Conservation (phyloP, 2,113 vertebrate genomes). For the Hassar affinis region DNA sequence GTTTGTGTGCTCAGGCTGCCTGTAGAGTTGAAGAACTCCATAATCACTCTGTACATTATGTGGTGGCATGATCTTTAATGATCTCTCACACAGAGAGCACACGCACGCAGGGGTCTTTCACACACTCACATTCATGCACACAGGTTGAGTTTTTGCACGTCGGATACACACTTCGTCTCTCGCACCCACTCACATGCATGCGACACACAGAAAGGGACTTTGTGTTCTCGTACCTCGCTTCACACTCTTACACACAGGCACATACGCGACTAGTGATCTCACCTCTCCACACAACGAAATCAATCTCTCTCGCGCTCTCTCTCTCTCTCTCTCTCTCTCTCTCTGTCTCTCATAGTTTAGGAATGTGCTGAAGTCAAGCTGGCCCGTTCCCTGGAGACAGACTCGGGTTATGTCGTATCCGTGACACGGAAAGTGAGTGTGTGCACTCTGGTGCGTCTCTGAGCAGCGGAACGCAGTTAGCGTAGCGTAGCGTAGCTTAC, state of each 20-base stretch:
- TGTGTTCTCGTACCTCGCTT: background rate
- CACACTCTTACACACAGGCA: constrained; percentile 6
- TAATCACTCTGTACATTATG: constrained; percentile 29
- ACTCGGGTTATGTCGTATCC: constrained; percentile 55
- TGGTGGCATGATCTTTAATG: constrained; percentile 26
- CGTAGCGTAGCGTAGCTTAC: constrained; percentile 49
- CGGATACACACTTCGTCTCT: background rate
- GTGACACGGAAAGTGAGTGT: constrained; percentile 63
- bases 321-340: background rate
- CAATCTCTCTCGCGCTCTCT: background rate
- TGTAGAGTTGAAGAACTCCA: constrained; percentile 21
- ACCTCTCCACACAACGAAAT: constrained; percentile 43
- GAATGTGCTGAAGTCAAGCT: constrained; percentile 54
- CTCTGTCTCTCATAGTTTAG: constrained; percentile 39
- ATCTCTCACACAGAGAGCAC: constrained; percentile 12
- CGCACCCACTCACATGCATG: constrained; percentile 1
- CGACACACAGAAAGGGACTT: background rate
- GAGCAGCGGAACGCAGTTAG: constrained; percentile 49
- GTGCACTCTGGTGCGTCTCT: constrained; percentile 51
- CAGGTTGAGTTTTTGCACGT: constrained; percentile 20
- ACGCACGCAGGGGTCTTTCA: constrained; percentile 5
- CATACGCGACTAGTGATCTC: constrained; percentile 5
- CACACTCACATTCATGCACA: constrained; percentile 3
- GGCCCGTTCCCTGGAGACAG: constrained; percentile 34
- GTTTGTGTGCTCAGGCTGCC: constrained; percentile 21